Conservation (phyloP, 2,113 vertebrate genomes). For the Scortum barcoo region DNA sequence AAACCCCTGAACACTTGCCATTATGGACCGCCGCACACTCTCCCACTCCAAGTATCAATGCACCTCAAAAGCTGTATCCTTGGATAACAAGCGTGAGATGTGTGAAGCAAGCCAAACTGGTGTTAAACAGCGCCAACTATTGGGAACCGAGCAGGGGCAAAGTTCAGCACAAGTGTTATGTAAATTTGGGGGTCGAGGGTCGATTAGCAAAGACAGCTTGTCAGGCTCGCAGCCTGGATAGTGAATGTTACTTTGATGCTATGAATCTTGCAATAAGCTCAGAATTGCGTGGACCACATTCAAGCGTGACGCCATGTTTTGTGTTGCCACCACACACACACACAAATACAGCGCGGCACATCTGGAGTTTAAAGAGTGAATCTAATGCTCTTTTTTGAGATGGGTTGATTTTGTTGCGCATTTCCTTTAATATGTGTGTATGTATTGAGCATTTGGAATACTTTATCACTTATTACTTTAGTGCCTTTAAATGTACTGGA, state of each 20-base stretch:
- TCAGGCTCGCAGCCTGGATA: slow-evolving; percentile 29
- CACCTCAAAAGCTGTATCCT: not conserved
- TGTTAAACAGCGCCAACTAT: slow-evolving; percentile 10
- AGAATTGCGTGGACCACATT: slow-evolving; percentile 12
- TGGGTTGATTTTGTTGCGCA: slow-evolving; percentile 20
- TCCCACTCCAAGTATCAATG: slow-evolving; percentile 2
- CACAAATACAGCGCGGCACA: no score
- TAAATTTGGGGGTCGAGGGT: slow-evolving; percentile 21
- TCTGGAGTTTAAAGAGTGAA: slow-evolving; percentile 4
- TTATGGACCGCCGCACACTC: not conserved
- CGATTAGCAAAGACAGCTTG: slow-evolving; percentile 30
- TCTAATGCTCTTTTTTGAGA: slow-evolving; percentile 22
- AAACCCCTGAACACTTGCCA: slow-evolving; percentile 11
- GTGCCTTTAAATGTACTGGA: slow-evolving; percentile 18
- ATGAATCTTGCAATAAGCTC: not conserved
- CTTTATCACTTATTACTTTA: slow-evolving; percentile 24
- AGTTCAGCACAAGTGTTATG: slow-evolving; percentile 9
- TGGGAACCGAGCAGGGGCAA: not conserved
- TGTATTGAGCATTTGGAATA: slow-evolving; percentile 33
- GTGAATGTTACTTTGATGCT: slow-evolving; percentile 36
- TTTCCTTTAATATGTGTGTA: slow-evolving; percentile 15
- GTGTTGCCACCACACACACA: not conserved
- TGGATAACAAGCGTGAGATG: slow-evolving; percentile 6
- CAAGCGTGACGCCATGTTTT: not conserved
- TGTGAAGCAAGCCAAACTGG: slow-evolving; percentile 9